Evolutionary conservation across 2,888 invertebrate genomes (phyloP).

Genomic region (Archips xylosteana): DNA sequence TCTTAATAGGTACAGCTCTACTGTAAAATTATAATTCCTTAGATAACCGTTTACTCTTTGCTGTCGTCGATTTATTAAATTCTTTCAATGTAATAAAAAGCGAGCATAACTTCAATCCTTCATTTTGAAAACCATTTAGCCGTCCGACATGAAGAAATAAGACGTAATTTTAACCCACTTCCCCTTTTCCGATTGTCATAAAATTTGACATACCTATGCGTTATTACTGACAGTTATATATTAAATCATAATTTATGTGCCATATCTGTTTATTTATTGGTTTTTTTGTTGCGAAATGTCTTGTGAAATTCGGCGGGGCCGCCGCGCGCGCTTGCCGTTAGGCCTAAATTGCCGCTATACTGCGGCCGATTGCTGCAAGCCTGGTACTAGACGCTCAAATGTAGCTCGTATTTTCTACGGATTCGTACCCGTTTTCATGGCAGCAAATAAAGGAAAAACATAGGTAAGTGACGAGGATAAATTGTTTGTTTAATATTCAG

Average conservation of each 20-base stretch:
- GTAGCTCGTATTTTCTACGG: conserved; percentile 6
- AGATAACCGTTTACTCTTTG: no score
- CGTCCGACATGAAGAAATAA: background rate
- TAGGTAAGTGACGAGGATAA: background rate
- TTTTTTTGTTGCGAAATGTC: background rate
- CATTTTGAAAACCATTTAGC: background rate
- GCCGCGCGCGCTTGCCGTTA: conserved; percentile 4
- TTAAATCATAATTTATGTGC: background rate
- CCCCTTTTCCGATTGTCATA: background rate
- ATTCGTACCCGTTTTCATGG: background rate
- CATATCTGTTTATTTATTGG: background rate
- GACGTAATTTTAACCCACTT: conserved; percentile 11
- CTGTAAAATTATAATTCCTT: no score
- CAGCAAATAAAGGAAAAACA: background rate
- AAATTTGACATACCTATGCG: conserved; percentile 15
- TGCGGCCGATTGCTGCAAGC: conserved; percentile 51
- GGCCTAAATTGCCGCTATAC: conserved; percentile 29
- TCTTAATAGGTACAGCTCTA: no score
- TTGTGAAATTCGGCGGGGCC: conserved; percentile 11
- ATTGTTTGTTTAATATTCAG: background rate
- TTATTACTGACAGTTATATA: background rate
- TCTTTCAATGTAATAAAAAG: background rate
- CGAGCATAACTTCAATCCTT: background rate
- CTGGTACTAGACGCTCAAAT: conserved; percentile 51
- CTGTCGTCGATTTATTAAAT: background rate